Base-by-base conservation (phyloP, 1,140 invertebrate species). In the Papilio aristodemus region DNA sequence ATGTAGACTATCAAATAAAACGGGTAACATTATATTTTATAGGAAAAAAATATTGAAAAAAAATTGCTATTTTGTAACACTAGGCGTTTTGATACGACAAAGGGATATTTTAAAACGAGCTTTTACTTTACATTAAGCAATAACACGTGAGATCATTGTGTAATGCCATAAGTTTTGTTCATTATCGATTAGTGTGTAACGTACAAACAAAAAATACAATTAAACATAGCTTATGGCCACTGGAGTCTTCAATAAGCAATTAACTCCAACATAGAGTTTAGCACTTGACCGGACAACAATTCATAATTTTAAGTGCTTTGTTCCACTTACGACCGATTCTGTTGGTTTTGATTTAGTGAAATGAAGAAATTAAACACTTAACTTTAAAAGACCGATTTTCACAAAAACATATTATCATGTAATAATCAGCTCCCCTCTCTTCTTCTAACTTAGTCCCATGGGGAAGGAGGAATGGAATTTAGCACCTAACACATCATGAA, bases 271-370 rank as follows among this genome's bases (percentile, higher is more conserved):
- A 73, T 62, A 70, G 72, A 74, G 75, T 79, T 84, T 85, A 84
- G 77, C 81, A 83, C 76, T 80, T 74, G 41, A 67, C 78, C 85
- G 80, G 85, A 87, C 87, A 87, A 88, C 76, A 79, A 79, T 83
- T 80, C 84, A 86, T 87, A 81, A 86, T 83, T 84, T 83, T 59
- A 74, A 71, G 72, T 58, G 67, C 59, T 67, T 38, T 27, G 25
- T 32, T 32, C 37, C 58, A 27, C 41, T 25, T 64, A 25, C 9
- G 3, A 22, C 46, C 17, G 17, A 43, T n/a, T n/a, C n/a, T n/a
- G n/a, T 43, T 14, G 9, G 17, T 17, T 11, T 22, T 11, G 2
- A 22, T 54, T 25, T 54, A 4, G 19, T 54, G 22, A 54, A 11
- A 11, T 25, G 10, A 25, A 13, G 0, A 50, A 25, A 25, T 43